phyloP scores from a whole-genome alignment of 2,797 vertebrate species.

The Orestias chungarensis region DNA sequence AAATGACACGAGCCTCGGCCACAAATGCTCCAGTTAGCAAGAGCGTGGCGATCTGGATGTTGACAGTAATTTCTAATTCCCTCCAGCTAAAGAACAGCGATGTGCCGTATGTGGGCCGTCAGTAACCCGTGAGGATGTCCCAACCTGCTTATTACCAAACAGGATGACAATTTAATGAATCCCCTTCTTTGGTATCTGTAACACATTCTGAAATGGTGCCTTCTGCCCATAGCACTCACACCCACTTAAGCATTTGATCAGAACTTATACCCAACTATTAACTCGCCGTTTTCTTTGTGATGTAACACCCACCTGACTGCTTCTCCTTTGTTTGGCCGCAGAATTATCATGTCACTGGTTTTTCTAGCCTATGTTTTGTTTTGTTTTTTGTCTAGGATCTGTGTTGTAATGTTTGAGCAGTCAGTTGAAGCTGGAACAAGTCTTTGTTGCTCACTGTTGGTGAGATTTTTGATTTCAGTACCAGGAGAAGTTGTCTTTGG shows the following conservation, averaged over 20 bases:
- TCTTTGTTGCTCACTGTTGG: conserved; percentile 24
- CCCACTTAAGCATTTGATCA: conserved; percentile 68
- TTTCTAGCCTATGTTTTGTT: conserved; percentile 17
- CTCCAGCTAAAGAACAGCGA: conserved; percentile 67
- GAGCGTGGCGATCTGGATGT: conserved; percentile 53
- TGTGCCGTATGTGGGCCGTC: conserved; percentile 71
- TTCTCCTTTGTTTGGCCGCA: conserved; percentile 57
- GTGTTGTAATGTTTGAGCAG: conserved; percentile 5
- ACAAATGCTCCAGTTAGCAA: conserved; percentile 39
- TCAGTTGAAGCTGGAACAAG: conserved; percentile 26
- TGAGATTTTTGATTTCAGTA: conserved; percentile 25
- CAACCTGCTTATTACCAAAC: conserved; percentile 73
- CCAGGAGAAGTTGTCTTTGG: conserved; percentile 11
- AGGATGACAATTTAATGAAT: conserved; percentile 80
- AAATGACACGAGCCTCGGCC: conserved; percentile 23
- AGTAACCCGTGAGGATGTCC: conserved; percentile 57
- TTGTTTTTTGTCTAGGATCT: conserved; percentile 16
- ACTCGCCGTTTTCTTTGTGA: conserved; percentile 47
- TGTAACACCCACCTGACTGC: conserved; percentile 57
- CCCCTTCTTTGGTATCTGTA: conserved; percentile 70
- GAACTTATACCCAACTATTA: conserved; percentile 71
- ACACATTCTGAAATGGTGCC: conserved; percentile 64
- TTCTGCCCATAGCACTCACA: conserved; percentile 63
- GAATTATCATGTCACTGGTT: conserved; percentile 29
- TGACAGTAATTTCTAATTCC: conserved; percentile 61